Conservation (phyloP, 1,140 invertebrate genomes). For the Penaeus chinensis region DNA sequence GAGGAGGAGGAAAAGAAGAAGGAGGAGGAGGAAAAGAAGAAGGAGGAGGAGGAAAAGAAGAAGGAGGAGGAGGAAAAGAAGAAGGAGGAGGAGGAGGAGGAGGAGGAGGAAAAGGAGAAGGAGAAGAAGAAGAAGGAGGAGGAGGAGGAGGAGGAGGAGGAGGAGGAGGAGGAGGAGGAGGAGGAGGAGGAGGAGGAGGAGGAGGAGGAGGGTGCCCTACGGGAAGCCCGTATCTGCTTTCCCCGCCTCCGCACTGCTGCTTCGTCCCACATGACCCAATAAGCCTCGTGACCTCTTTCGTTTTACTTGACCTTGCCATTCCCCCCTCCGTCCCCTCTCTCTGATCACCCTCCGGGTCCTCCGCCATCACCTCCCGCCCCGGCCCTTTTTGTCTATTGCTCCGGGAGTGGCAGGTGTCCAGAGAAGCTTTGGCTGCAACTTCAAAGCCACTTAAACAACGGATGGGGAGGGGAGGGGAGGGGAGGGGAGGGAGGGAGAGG, state of each 20-base stretch:
- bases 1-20: neutral
- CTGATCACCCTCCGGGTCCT: neutral
- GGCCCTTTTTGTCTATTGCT: neutral
- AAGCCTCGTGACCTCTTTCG: neutral
- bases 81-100: neutral
- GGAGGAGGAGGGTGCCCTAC: neutral
- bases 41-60: neutral
- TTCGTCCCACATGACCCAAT: neutral
- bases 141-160: neutral
- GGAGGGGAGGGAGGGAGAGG: no score
- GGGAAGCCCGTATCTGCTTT: neutral
- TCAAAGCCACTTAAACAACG: no score
- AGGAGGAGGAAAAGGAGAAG: neutral
- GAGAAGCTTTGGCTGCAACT: no score
- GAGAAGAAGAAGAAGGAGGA: neutral
- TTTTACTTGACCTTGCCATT: neutral
- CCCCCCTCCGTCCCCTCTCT: constrained; percentile 7
- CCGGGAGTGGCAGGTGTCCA: no score
- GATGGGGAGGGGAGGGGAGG: no score
- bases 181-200: no score
- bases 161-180: no score
- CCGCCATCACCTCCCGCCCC: neutral
- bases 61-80: no score
- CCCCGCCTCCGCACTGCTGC: neutral
- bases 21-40: neutral